Conservation (phyloP, 2,888 invertebrate genomes). For the Amphiduros pacificus region DNA sequence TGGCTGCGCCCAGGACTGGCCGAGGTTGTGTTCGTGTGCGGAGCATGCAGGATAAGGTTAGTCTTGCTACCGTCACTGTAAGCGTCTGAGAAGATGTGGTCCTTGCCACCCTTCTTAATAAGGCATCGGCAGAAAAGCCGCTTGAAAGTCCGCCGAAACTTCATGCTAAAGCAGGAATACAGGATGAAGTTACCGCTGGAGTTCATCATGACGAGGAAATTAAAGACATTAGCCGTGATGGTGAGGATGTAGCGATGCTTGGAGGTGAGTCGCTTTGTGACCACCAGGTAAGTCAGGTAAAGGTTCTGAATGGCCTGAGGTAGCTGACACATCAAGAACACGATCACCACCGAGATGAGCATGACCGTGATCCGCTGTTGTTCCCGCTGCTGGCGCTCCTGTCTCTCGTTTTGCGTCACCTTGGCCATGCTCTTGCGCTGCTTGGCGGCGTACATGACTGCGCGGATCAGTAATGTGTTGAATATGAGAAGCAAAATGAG, state of each 20-base stretch:
- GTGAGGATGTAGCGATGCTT: slow-evolving; percentile 28
- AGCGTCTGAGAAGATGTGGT: slow-evolving; percentile 10
- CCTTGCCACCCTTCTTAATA: neutral
- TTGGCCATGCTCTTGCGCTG: slow-evolving; percentile 38
- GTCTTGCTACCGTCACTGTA: slow-evolving; percentile 16
- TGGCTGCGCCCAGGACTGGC: too few species aligned
- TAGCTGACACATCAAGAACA: slow-evolving; percentile 75
- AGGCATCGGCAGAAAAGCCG: slow-evolving; percentile 27
- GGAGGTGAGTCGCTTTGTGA: slow-evolving; percentile 24
- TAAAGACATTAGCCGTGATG: slow-evolving; percentile 72
- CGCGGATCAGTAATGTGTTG: slow-evolving; percentile 71
- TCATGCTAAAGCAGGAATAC: slow-evolving; percentile 72
- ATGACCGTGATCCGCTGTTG: slow-evolving; percentile 72
- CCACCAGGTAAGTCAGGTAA: slow-evolving; percentile 54
- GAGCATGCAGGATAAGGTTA: slow-evolving; percentile 11
- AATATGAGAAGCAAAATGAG: slow-evolving; percentile 71
- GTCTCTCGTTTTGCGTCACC: slow-evolving; percentile 61
- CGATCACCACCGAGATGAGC: slow-evolving; percentile 74
- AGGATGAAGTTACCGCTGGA: slow-evolving; percentile 77
- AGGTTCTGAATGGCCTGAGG: slow-evolving; percentile 68
- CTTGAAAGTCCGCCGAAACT: slow-evolving; percentile 33
- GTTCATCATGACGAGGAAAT: slow-evolving; percentile 72
- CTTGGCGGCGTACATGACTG: slow-evolving; percentile 60
- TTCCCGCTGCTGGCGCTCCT: slow-evolving; percentile 35
- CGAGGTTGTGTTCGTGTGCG: neutral